phyloP scores from a whole-genome alignment of 2,113 vertebrate genomes.

The Rhinichthys klamathensis region DNA sequence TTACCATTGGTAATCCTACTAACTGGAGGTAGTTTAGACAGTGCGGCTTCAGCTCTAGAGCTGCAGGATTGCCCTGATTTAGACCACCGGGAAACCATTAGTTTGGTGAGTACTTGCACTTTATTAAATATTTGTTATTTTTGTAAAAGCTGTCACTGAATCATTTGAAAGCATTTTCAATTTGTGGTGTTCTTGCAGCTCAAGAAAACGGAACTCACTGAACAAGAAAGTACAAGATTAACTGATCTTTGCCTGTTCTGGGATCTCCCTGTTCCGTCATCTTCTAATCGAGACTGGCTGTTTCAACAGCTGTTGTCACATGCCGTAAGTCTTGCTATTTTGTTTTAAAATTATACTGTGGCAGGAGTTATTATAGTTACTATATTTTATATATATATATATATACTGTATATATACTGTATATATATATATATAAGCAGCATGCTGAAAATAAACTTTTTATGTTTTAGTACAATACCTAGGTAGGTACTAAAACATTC shows the following conservation, averaged over 20 bases:
- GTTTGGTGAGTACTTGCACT: constrained; percentile 19
- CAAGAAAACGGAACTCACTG: neutral
- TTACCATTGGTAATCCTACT: neutral
- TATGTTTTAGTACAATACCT: too few species aligned
- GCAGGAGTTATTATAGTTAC: neutral
- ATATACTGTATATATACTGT: too few species aligned
- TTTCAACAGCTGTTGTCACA: constrained; percentile 41
- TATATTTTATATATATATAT: too few species aligned
- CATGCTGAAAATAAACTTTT: neutral
- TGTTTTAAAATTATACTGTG: neutral
- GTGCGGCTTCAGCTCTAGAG: constrained; percentile 16
- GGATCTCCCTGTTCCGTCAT: constrained; percentile 33
- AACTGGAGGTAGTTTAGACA: neutral
- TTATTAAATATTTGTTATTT: neutral
- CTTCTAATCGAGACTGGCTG: constrained; percentile 25
- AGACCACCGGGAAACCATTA: constrained; percentile 23
- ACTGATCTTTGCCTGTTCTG: constrained; percentile 30
- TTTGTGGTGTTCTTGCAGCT: neutral
- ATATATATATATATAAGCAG: neutral
- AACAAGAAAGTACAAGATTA: neutral
- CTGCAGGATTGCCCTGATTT: constrained; percentile 40
- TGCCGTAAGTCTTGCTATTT: constrained; percentile 31
- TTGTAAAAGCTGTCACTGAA: neutral
- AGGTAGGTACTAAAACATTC: too few species aligned
- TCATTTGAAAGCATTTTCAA: neutral